phyloP scores from a whole-genome alignment of 2,888 invertebrate genomes.

The Elegia similella region DNA sequence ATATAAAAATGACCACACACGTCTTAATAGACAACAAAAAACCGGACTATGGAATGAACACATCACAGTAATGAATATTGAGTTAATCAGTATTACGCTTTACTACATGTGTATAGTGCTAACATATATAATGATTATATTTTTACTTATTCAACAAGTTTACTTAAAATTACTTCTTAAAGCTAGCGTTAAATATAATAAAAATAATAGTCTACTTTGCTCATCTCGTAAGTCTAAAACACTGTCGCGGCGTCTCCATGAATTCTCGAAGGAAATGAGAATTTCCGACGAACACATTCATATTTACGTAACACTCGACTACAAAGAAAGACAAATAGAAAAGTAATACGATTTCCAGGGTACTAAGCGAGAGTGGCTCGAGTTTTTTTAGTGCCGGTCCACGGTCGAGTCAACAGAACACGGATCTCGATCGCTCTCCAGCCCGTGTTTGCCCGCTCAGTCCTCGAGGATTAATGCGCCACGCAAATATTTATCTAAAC shows the following conservation, averaged over 20 bases:
- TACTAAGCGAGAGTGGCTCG: conserved; percentile 56
- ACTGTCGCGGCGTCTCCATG: conserved; percentile 43
- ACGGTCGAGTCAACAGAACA: conserved; percentile 69
- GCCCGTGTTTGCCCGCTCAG: conserved; percentile 60
- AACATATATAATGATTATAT: too few relatives aligned
- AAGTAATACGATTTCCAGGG: conserved; percentile 77
- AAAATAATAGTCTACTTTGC: neutral
- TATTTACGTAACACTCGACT: conserved; percentile 80
- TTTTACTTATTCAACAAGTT: too few relatives aligned
- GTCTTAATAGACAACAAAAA: neutral
- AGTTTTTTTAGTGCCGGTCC: conserved; percentile 49
- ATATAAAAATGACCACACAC: neutral
- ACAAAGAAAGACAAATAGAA: conserved; percentile 79
- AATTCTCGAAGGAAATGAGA: conserved; percentile 71
- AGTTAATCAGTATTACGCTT: neutral
- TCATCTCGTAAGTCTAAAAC: conserved; percentile 23
- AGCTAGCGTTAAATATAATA: neutral
- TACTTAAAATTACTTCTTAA: too few relatives aligned
- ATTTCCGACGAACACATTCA: conserved; percentile 71
- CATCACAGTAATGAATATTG: neutral
- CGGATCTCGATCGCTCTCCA: conserved; percentile 68
- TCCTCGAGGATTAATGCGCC: conserved; percentile 77
- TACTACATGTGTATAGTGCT: neutral
- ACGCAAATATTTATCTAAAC: conserved; percentile 80
- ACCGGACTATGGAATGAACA: neutral